Evolutionary conservation across 2,797 vertebrate genomes (phyloP).

Genomic region (Hoplostethus mediterraneus): DNA sequence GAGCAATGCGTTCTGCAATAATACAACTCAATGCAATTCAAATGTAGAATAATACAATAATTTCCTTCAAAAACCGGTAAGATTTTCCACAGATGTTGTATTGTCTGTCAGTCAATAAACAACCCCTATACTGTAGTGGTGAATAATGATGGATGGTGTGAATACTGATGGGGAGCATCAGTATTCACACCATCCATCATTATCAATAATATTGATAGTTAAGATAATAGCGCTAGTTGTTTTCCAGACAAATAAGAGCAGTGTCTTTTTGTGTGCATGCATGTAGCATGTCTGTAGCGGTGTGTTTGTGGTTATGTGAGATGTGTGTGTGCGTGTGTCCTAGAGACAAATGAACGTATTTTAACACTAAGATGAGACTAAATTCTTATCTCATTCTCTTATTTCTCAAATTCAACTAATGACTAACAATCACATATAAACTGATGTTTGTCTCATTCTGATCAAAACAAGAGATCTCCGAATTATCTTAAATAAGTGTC

Average conservation of each 20-base stretch:
- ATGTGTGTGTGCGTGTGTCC: background rate
- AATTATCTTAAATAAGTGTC: too few species aligned
- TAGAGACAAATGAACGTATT: too few species aligned
- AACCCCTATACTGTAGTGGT: background rate
- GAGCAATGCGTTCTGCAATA: constrained; percentile 1
- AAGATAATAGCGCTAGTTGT: background rate
- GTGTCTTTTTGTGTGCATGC: background rate
- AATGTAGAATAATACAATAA: background rate
- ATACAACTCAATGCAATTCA: background rate
- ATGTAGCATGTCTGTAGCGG: background rate
- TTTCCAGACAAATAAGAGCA: background rate
- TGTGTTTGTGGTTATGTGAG: too few species aligned
- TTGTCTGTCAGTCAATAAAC: background rate
- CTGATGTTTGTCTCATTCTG: too few species aligned
- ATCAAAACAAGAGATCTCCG: too few species aligned
- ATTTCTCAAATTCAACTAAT: too few species aligned
- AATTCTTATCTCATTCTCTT: too few species aligned
- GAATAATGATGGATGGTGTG: too few species aligned
- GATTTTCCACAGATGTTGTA: background rate
- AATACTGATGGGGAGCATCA: background rate
- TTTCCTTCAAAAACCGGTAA: background rate
- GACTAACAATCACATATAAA: too few species aligned
- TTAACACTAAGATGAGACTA: too few species aligned
- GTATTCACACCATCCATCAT: background rate
- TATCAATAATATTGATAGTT: background rate